Conservation (phyloP, 2,113 vertebrate species). For the Brachyhypopomus gauderio region DNA sequence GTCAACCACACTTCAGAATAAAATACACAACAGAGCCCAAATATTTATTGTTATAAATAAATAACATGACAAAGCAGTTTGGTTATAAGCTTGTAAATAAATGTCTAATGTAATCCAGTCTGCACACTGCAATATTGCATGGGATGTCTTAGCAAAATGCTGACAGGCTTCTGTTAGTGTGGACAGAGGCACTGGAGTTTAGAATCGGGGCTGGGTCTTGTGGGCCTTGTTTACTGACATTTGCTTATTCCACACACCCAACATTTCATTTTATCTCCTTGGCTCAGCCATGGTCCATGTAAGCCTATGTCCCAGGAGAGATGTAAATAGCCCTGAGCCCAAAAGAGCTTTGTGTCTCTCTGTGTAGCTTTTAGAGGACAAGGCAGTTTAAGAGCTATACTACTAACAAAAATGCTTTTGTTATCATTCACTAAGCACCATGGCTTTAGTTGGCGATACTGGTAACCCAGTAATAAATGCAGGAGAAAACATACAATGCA, state of each 20-base stretch:
- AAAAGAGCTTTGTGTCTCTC: slow-evolving; percentile 27
- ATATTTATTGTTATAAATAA: slow-evolving; percentile 1
- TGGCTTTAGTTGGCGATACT: neutral
- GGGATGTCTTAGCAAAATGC: neutral
- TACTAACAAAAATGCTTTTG: neutral
- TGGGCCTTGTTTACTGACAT: slow-evolving; percentile 11
- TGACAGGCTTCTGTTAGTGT: slow-evolving; percentile 7
- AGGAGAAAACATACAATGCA: neutral
- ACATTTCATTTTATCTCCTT: slow-evolving; percentile 26
- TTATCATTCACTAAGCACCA: neutral
- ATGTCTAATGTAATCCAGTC: slow-evolving; percentile 13
- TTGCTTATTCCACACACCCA: neutral
- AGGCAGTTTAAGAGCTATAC: slow-evolving; percentile 5
- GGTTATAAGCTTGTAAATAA: slow-evolving; percentile 21
- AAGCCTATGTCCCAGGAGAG: neutral
- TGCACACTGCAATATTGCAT: neutral
- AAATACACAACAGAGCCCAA: neutral
- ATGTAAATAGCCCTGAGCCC: slow-evolving; percentile 38
- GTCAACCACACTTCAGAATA: neutral
- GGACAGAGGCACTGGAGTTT: neutral
- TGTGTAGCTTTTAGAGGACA: slow-evolving; percentile 15
- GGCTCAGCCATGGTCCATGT: neutral
- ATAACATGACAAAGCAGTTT: neutral
- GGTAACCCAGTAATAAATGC: neutral
- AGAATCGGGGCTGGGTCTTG: neutral